A percentile compares a stretch with the other conserved stretches of the same genome.
Conservation (phyloP, 2,888 invertebrate genomes). For the Oxytorus armatus region DNA sequence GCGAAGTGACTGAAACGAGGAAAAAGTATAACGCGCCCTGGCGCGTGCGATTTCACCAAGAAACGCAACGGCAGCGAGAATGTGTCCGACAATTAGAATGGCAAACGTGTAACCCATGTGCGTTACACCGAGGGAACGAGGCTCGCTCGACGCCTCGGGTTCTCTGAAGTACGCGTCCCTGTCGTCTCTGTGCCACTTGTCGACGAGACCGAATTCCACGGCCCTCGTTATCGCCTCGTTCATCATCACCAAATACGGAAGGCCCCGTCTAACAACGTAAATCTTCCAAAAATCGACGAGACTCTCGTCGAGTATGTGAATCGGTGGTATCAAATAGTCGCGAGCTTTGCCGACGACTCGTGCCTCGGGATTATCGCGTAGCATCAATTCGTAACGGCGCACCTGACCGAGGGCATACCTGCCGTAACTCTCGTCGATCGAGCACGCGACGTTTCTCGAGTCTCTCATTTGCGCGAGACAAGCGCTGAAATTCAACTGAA, state of each 20-base stretch:
- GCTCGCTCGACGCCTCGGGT: background rate
- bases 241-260: constrained; percentile 55
- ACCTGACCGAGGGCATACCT: constrained; percentile 41
- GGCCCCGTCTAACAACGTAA: constrained; percentile 62
- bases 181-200: constrained; percentile 62
- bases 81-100: constrained; percentile 44
- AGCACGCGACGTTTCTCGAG: constrained; percentile 60
- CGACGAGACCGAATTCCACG: constrained; percentile 58
- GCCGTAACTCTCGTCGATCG: constrained; percentile 57
- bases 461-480: constrained; percentile 44
- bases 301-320: constrained; percentile 65
- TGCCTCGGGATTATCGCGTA: background rate
- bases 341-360: background rate
- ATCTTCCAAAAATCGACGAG: constrained; percentile 65
- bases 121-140: background rate
- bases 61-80: constrained; percentile 32
- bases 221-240: constrained; percentile 42
- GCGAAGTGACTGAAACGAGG: background rate
- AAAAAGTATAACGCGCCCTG: background rate
- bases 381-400: constrained; percentile 27
- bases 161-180: constrained; percentile 20
- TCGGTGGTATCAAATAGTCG: constrained; percentile 12
- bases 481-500: constrained; percentile 57
- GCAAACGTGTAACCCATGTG: constrained; percentile 55
- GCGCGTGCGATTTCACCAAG: constrained; percentile 18